Conservation (phyloP, 2,797 vertebrate genomes). For the Hipposideros larvatus region DNA sequence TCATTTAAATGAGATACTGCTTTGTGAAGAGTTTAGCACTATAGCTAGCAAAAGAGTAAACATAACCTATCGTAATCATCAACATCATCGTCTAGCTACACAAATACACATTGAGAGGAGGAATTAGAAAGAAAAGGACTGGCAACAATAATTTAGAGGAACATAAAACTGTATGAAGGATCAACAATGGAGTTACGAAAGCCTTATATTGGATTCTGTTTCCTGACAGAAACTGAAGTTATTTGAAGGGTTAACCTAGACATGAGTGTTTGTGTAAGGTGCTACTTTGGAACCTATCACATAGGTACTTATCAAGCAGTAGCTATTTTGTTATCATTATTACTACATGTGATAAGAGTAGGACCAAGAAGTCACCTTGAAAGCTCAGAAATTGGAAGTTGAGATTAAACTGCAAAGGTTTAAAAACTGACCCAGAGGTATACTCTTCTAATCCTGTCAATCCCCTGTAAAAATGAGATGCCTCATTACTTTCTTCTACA, state of each 20-base stretch:
- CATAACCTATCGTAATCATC: neutral
- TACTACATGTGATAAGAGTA: neutral
- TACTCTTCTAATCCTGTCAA: neutral
- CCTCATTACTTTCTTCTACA: neutral
- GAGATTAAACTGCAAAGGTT: neutral
- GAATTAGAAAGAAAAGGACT: neutral
- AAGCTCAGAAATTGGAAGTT: neutral
- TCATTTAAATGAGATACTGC: neutral
- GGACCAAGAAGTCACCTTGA: neutral
- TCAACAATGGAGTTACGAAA: neutral
- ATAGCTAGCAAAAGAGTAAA: neutral
- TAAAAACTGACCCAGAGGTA: neutral
- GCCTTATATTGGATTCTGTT: neutral
- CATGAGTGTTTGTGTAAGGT: neutral
- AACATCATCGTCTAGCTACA: neutral
- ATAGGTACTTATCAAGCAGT: neutral
- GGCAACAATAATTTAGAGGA: neutral
- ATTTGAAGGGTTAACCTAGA: neutral
- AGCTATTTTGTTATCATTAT: neutral
- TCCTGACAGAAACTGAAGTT: neutral
- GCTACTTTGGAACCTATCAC: neutral
- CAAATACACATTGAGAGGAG: neutral
- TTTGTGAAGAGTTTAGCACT: conserved; percentile 1
- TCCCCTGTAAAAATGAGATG: neutral
- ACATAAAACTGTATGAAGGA: neutral